Evolutionary conservation across 2,113 vertebrate genomes (phyloP), one percentile per base, ranked within the genome.

Genomic region (Chloropsis cyanopogon): DNA sequence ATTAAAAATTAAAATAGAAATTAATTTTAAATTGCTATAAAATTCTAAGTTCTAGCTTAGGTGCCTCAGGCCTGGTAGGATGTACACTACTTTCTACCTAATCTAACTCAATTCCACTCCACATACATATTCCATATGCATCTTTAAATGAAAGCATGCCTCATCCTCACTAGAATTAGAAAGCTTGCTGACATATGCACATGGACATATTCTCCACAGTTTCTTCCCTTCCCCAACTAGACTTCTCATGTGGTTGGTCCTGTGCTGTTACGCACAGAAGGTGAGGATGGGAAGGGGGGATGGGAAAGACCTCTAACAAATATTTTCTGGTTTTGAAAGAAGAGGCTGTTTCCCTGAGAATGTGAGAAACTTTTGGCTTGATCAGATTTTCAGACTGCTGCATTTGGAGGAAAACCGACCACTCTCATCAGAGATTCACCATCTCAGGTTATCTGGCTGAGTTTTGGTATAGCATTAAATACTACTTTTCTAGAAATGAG

Each of bases 261-360:
- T 26, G 41, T 70, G 47, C 39, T 39, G 33, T 35, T 44, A 66
- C 31, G 35, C 25, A 56, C 4, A 69, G 29, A 80, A 72, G 7
- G n/a, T 1, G 9, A 88, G 11, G 9, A 29, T 24, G 50, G 23
- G 2, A 2, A 1, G 2, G 2, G 4, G 7, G 6, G 4, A 1
- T 14, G 41, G 41, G 41, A 41, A 41, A 2, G 24, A 39, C 2
- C 9, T 82, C 65, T 70, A 26, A 54, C 4, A 29, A 70, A 53
- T 49, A 26, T 87, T 71, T 94, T 41, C 33, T 53, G 6, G 7
- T 75, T 88, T 54, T 12, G 44, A 71, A 79, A 54, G 22, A 93
- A 73, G 11, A 29, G 35, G 3, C 14, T 61, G 11, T 47, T 68
- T 83, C 64, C 63, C 26, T n/a, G 12, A 41, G 8, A 14, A 69